Base-by-base conservation (phyloP, 2,888 invertebrate genomes). In the Merodon equestris region DNA sequence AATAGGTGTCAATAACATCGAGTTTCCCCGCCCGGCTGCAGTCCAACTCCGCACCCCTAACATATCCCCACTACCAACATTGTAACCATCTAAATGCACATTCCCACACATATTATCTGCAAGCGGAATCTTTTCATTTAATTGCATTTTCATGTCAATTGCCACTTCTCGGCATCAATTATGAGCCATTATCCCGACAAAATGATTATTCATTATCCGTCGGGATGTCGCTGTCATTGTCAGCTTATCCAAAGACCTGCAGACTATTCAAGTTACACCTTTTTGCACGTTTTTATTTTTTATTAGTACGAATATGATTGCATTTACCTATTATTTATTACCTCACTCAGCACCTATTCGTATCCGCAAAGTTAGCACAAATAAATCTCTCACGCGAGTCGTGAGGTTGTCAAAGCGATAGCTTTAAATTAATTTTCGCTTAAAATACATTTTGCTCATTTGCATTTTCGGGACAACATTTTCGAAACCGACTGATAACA, bases 111-210 rank as follows among this genome's bases (percentile, higher is more conserved):
- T 14, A 27, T 27, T 27, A 27, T 27, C 27, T 27, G 7, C 27
- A 27, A 4, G 7, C 27, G 27, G 63, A 64, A 79, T 79, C 74
- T 79, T 40, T 27, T 40, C 61, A 56, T 74, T 64, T 79, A 74
- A 79, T 79, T 74, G 79, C 74, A 70, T 74, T 79, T 64, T 53
- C 60, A 64, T 79, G 79, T 79, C 54, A 56, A 74, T 79, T 79
- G 74, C 60, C 79, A 74, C 74, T 60, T 60, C 50, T 74, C 74
- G 54, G 70, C 68, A 74, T 79, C 79, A 79, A 74, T 73, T 73
- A 58, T 53, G 47, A 70, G 68, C 64, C 56, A 57, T 60, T 63
- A 53, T 27, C 12, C 34, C 9, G 18, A 67, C 10, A 3, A 10
- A 56, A 56, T 18, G 38, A 34, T 45, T 64, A 60, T 61, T 71